Percentiles rank a stretch among this genome's conserved stretches.
These are phyloP conservation scores for Torymus texanus DNA, from an alignment of 2,888 invertebrate species.

Conservation along the genomic window DNA sequence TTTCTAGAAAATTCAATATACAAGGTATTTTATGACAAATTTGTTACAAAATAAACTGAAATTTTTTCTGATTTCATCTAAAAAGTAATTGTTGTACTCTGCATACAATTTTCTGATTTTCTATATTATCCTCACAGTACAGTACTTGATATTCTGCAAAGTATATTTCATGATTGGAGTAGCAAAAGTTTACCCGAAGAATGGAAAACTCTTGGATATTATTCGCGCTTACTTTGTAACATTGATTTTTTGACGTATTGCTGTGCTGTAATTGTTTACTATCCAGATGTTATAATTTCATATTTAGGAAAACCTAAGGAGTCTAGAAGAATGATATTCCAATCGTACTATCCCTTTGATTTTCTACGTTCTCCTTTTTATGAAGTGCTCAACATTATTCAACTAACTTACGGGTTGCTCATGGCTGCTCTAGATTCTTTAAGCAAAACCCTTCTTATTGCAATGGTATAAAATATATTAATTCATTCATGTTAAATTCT, in stretches of 20 bases:
- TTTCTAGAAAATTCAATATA: too few species aligned
- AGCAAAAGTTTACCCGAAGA: not conserved
- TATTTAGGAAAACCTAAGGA: not conserved
- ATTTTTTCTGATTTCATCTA: too few species aligned
- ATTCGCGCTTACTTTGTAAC: not conserved
- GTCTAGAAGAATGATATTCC: conserved; percentile 11
- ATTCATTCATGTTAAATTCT: not conserved
- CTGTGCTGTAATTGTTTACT: conserved; percentile 3
- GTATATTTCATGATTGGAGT: conserved; percentile 33
- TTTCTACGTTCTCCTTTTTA: conserved; percentile 28
- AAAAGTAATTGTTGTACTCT: too few species aligned
- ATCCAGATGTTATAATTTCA: not conserved
- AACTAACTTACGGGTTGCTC: not conserved
- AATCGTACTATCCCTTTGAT: conserved; percentile 38
- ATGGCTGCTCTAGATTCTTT: not conserved
- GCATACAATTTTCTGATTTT: too few species aligned
- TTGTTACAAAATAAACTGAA: too few species aligned
- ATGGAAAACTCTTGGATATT: not conserved
- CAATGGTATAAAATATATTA: conserved; percentile 8
- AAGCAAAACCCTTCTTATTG: not conserved
- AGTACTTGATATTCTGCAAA: conserved; percentile 10
- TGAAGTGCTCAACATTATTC: conserved; percentile 27
- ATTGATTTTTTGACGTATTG: conserved; percentile 5
- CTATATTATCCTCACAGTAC: too few species aligned
- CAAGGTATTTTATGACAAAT: too few species aligned